Percentiles rank a stretch among this genome's conserved stretches.
phyloP scores from a whole-genome alignment of 37 sponge, comb jelly and placozoan genomes.

The Spongilla lacustris region DNA sequence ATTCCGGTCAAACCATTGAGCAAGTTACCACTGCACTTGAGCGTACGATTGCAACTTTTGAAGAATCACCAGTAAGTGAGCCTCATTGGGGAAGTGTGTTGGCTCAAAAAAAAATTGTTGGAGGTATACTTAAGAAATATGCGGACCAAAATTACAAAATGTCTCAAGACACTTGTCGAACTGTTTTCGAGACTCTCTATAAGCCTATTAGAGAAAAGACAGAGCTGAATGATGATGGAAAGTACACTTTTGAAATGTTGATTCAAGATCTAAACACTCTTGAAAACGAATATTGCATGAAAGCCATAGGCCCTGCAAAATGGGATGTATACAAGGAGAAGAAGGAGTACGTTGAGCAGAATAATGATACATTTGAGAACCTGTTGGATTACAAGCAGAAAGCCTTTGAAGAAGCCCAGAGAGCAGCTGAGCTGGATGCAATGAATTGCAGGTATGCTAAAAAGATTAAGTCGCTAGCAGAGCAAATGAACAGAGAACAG shows the following conservation, averaged over 20 bases:
- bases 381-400: conserved; percentile 17
- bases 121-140: conserved; percentile 25
- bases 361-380: neutral
- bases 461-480: neutral
- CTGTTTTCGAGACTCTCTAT: conserved; percentile 10
- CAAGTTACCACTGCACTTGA: neutral
- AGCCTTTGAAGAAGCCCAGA: neutral
- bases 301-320: conserved; percentile 55
- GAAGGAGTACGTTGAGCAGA: neutral
- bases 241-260: conserved; percentile 4
- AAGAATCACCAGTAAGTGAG: neutral
- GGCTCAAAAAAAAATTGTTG: conserved; percentile 8
- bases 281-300: neutral
- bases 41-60: neutral
- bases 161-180: neutral
- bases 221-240: neutral
- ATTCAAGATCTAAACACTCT: conserved; percentile 5
- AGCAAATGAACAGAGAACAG: conserved; percentile 17
- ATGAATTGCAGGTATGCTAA: no score
- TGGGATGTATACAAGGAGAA: conserved; percentile 29
- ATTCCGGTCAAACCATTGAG: neutral
- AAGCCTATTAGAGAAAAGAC: neutral
- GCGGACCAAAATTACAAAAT: conserved; percentile 7
- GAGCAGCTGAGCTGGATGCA: neutral
- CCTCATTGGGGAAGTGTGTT: neutral